Base-by-base conservation (phyloP, 2,797 vertebrate genomes). In the Propithecus perrieri region DNA sequence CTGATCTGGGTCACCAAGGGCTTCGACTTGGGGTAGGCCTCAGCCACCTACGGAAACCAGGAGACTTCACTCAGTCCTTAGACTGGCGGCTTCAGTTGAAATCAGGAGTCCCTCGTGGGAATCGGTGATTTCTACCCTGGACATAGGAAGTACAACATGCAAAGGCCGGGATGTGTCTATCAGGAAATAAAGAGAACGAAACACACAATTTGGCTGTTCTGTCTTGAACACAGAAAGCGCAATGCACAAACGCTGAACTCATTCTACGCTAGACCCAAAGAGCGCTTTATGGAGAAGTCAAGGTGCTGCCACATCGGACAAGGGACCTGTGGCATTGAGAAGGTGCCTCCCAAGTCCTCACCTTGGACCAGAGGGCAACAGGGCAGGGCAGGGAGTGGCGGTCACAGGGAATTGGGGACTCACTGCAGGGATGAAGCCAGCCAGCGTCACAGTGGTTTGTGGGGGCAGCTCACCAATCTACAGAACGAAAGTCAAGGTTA, bases 381-480 rank as follows among this genome's bases (percentile, higher is more conserved):
- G 20, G n/a, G 35, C 57, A 59, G 24, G 43, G 10, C 22, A 91
- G 46, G 9, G 5, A 0, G 1, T 3, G 43, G 41, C 9, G 41
- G 18, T 14, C n/a, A 20, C 1, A 30, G 22, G 55, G 10, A 35
- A 22, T 1, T 0, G 13, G 14, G 11, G n/a, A 97, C 98, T 94
- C 93, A 98, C 98, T 91, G 84, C 11, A 0, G 98, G 97, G 41
- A 98, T 74, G 84, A 97, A 96, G 78, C 33, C 41, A 84, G 96
- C 94, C 43, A 98, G 59, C 1, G 43, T 95, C 1, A 30, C 5
- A 0, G 97, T 97, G 30, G 92, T 97, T 67, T 98, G 94, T 0
- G 86, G 72, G 17, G 94, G 67, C 75, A 98, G 83, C 12, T 95
- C 35, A 20, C 94, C 94, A 57, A 96, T 84, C 98, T 98, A 85